Percentiles rank a stretch among this genome's conserved stretches.
Conservation (phyloP, 2,113 vertebrate genomes). For the Scomber japonicus region DNA sequence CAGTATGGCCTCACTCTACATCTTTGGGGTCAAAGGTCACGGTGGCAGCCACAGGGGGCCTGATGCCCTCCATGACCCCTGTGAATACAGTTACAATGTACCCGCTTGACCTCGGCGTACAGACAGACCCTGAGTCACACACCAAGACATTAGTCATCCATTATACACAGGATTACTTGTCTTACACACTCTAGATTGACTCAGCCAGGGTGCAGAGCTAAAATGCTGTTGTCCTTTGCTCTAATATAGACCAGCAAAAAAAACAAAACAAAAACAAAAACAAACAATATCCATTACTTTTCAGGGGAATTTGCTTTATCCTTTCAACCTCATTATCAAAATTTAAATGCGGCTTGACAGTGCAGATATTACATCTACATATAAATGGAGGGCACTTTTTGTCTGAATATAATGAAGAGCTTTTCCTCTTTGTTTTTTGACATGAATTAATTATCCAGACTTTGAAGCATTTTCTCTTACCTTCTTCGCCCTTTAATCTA, state of each 20-base stretch:
- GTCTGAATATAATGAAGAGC: slow-evolving; percentile 56
- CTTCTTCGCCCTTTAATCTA: slow-evolving; percentile 30
- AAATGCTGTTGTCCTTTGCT: slow-evolving; percentile 18
- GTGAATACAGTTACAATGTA: slow-evolving; percentile 73
- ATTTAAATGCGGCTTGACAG: slow-evolving; percentile 53
- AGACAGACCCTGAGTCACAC: slow-evolving; percentile 46
- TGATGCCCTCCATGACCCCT: slow-evolving; percentile 53
- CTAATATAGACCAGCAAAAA: slow-evolving; percentile 12
- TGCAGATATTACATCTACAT: slow-evolving; percentile 76
- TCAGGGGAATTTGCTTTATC: slow-evolving; percentile 26
- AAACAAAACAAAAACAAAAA: not conserved
- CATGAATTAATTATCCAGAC: slow-evolving; percentile 69
- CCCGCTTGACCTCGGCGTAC: slow-evolving; percentile 49
- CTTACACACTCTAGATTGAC: not conserved
- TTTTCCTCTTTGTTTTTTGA: slow-evolving; percentile 63
- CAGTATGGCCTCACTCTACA: slow-evolving; percentile 65
- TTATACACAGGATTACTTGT: slow-evolving; percentile 17
- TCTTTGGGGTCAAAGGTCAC: slow-evolving; percentile 68
- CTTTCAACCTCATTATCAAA: slow-evolving; percentile 54
- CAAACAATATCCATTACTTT: not conserved
- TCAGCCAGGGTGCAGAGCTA: not conserved
- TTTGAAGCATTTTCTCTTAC: slow-evolving; percentile 36
- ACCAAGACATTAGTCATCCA: slow-evolving; percentile 47
- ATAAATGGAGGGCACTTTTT: slow-evolving; percentile 71
- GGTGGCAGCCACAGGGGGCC: slow-evolving; percentile 51